Conservation (phyloP, 2,797 vertebrate species). For the Melanotaenia trifasciata region DNA sequence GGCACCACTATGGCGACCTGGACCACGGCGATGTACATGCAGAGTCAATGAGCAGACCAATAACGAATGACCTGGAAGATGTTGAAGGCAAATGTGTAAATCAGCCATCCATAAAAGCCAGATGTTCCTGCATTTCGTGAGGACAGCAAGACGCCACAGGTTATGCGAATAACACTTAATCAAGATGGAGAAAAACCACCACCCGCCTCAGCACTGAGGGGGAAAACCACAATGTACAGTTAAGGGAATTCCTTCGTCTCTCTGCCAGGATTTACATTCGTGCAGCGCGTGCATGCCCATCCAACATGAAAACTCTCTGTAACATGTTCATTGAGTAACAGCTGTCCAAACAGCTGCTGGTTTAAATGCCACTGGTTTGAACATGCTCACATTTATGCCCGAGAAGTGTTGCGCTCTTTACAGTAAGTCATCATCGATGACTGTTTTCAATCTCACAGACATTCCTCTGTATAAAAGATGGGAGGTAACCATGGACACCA, state of each 20-base stretch:
- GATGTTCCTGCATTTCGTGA: slow-evolving; percentile 56
- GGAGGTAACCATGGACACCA: slow-evolving; percentile 18
- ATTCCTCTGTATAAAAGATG: neutral
- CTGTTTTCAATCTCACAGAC: slow-evolving; percentile 10
- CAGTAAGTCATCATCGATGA: slow-evolving; percentile 4
- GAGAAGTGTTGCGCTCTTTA: slow-evolving; percentile 13
- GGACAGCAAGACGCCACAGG: slow-evolving; percentile 26
- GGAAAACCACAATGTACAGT: neutral
- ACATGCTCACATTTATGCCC: neutral
- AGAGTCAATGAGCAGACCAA: slow-evolving; percentile 58
- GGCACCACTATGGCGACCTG: slow-evolving; percentile 5
- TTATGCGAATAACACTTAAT: slow-evolving; percentile 28
- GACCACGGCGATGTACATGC: slow-evolving; percentile 13
- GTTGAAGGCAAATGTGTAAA: slow-evolving; percentile 48
- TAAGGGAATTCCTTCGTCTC: neutral
- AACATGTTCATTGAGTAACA: slow-evolving; percentile 40
- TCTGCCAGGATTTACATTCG: slow-evolving; percentile 3
- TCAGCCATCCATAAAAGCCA: slow-evolving; percentile 66
- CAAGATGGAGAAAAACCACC: slow-evolving; percentile 15
- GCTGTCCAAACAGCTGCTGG: slow-evolving; percentile 53
- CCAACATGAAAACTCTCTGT: slow-evolving; percentile 5
- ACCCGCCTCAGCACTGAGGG: neutral
- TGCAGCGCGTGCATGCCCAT: neutral
- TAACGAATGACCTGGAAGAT: slow-evolving; percentile 62
- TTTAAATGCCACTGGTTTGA: slow-evolving; percentile 21